phyloP scores from a whole-genome alignment of 1,140 invertebrate genomes.

The Brachionus rubens region DNA sequence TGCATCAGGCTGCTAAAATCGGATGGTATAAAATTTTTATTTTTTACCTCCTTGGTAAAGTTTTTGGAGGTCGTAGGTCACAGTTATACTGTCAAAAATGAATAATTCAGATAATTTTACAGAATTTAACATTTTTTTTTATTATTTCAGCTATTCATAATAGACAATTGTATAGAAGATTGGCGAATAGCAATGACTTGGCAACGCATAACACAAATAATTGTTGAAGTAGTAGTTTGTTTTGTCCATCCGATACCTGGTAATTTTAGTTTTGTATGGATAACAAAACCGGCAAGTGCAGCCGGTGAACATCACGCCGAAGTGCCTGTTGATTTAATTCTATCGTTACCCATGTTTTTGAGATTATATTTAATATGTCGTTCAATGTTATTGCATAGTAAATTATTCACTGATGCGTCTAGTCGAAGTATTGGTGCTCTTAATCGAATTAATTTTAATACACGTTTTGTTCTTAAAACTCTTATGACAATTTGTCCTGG shows the following conservation, averaged over 20 bases:
- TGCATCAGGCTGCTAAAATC: too few species aligned
- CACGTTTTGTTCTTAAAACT: conserved; percentile 96
- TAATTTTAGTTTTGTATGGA: conserved; percentile 91
- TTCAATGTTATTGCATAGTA: conserved; percentile 97
- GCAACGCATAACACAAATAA: conserved; percentile 86
- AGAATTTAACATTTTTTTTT: too few species aligned
- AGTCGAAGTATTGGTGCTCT: conserved; percentile 81
- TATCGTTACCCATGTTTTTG: conserved; percentile 98
- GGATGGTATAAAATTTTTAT: too few species aligned
- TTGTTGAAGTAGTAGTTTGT: conserved; percentile 86
- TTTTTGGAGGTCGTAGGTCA: too few species aligned
- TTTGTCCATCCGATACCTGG: conserved; percentile 95
- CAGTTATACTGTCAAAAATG: too few species aligned
- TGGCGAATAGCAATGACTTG: conserved; percentile 99
- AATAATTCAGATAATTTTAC: too few species aligned
- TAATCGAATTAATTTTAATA: conserved; percentile 99
- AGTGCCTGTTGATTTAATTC: conserved; percentile 50
- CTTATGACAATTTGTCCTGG: conserved; percentile 99
- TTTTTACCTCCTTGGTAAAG: too few species aligned
- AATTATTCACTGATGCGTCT: conserved; percentile 96
- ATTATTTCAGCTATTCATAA: conserved; percentile 91
- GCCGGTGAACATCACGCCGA: neutral
- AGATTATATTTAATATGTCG: conserved; percentile 96
- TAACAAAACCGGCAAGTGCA: conserved; percentile 63
- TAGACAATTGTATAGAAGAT: conserved; percentile 99